These are phyloP conservation scores for Suricata suricatta DNA, from an alignment of 2,113 vertebrate genomes.

Conservation along the genomic window DNA sequence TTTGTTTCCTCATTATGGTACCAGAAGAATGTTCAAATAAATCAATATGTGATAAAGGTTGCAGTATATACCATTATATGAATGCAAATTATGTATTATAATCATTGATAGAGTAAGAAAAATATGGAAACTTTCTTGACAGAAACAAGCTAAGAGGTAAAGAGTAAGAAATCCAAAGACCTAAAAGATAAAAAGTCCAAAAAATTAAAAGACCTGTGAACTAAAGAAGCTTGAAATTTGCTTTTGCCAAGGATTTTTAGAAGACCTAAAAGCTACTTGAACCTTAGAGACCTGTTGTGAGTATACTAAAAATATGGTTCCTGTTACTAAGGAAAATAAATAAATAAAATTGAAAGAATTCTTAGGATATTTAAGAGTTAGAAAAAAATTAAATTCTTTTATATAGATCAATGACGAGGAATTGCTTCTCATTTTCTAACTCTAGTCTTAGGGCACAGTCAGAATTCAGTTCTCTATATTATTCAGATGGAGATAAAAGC, in stretches of 20 bases:
- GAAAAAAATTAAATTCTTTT: neutral
- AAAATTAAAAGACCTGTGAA: neutral
- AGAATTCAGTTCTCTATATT: neutral
- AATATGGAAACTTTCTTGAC: neutral
- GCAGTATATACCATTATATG: neutral
- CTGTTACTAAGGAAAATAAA: neutral
- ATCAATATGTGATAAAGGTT: neutral
- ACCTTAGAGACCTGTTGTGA: neutral
- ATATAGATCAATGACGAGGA: neutral
- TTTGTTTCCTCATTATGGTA: neutral
- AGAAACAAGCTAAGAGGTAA: neutral
- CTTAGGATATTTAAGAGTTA: neutral
- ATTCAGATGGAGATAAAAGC: neutral
- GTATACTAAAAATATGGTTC: neutral
- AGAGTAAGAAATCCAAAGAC: neutral
- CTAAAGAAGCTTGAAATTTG: neutral
- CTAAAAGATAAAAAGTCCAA: neutral
- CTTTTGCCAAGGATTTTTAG: neutral
- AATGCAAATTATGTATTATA: neutral
- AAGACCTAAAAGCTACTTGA: neutral
- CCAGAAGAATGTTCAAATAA: neutral
- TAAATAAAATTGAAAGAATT: neutral
- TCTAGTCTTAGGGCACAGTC: neutral
- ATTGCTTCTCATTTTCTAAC: neutral
- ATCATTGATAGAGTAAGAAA: neutral